Percentiles rank a stretch among this genome's conserved stretches.
Conservation (phyloP, 2,797 vertebrate species). For the Cossypha polioptera region DNA sequence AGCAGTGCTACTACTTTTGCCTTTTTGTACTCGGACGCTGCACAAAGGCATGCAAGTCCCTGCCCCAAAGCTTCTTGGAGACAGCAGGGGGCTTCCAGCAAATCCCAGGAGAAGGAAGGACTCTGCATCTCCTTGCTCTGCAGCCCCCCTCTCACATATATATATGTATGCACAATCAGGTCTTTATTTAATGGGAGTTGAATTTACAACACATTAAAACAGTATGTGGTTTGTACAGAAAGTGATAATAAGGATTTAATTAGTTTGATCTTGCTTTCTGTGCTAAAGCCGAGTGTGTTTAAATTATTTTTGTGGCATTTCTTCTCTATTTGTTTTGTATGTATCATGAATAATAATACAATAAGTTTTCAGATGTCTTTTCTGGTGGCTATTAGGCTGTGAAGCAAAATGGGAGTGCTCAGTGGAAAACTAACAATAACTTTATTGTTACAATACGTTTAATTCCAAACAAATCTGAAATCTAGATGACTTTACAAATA, state of each 20-base stretch:
- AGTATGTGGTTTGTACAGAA: background rate
- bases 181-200: background rate
- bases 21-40: background rate
- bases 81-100: background rate
- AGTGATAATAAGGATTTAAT: conserved; percentile 47
- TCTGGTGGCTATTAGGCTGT: conserved; percentile 7
- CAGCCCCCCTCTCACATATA: background rate
- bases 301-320: conserved; percentile 30
- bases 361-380: conserved; percentile 43
- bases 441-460: conserved; percentile 9
- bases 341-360: conserved; percentile 51
- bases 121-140: background rate
- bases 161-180: background rate
- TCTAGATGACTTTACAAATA: conserved; percentile 6
- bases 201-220: conserved; percentile 22
- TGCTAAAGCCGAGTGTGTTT: background rate
- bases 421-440: conserved; percentile 34
- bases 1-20: background rate
- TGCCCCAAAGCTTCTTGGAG: background rate
- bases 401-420: conserved; percentile 37
- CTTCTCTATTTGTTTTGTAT: conserved; percentile 26
- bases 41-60: background rate
- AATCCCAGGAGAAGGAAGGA: background rate
- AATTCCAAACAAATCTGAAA: conserved; percentile 32
- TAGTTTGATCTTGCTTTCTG: conserved; percentile 45